Evolutionary conservation across 2,797 vertebrate genomes (phyloP).

Genomic region (Chloroceryle inda): DNA sequence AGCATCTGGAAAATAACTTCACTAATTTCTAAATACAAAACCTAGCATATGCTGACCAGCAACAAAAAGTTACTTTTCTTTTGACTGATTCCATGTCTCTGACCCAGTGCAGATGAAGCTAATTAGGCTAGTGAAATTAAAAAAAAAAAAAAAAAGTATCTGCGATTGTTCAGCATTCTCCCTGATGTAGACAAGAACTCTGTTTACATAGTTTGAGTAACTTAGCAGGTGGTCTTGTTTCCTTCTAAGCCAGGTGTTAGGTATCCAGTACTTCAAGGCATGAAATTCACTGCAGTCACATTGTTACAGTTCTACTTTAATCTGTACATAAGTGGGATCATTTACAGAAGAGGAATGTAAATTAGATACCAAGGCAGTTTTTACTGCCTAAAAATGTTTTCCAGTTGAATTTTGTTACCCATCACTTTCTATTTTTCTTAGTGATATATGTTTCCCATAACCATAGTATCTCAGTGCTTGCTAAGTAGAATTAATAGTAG

Average conservation of each 20-base stretch:
- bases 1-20: not conserved
- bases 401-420: not conserved
- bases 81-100: not conserved
- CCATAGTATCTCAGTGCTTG: not conserved
- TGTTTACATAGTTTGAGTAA: not conserved
- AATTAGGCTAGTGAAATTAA: not conserved
- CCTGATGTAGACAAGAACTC: not conserved
- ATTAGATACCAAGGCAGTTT: not conserved
- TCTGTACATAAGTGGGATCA: not conserved
- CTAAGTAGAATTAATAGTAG: not conserved
- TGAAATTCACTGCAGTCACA: not conserved
- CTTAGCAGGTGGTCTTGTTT: not conserved
- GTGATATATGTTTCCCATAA: not conserved
- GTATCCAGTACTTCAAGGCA: not conserved
- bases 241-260: not conserved
- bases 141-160: not conserved
- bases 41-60: not conserved
- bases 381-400: not conserved
- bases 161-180: not conserved
- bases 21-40: not conserved
- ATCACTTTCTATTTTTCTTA: not conserved
- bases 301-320: not conserved
- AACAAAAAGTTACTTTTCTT: not conserved
- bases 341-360: not conserved
- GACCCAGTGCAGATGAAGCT: not conserved